phyloP scores from a whole-genome alignment of 2,888 invertebrate genomes.

The Dromius quadrimaculatus region DNA sequence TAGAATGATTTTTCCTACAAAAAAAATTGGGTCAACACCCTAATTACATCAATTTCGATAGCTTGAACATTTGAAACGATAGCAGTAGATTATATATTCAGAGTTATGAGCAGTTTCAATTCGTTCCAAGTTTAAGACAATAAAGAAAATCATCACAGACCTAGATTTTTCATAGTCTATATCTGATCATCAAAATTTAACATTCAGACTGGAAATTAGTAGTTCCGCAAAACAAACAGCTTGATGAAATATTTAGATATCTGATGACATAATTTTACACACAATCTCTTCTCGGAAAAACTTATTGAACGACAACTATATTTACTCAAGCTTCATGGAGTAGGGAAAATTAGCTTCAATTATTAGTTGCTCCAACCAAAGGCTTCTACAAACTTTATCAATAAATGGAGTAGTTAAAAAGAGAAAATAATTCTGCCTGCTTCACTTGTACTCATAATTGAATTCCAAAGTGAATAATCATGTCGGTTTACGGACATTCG shows the following conservation, averaged over 20 bases:
- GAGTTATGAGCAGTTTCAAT: no score
- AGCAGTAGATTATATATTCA: no score
- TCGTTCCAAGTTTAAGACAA: no score
- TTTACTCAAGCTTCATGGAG: slow-evolving; percentile 9
- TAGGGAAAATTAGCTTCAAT: neutral
- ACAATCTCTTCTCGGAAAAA: slow-evolving; percentile 10
- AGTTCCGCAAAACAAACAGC: no score
- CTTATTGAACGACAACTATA: slow-evolving; percentile 26
- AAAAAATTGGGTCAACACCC: neutral
- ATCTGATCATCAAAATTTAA: no score
- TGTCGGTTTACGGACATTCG: slow-evolving; percentile 26
- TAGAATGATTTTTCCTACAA: slow-evolving; percentile 26
- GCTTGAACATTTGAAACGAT: no score
- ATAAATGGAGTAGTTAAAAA: neutral
- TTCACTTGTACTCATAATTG: slow-evolving; percentile 21
- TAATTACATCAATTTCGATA: no score
- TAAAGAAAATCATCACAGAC: no score
- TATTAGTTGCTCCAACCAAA: neutral
- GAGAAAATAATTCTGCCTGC: slow-evolving; percentile 6
- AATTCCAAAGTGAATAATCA: slow-evolving; percentile 19
- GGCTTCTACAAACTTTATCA: neutral
- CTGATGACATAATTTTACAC: slow-evolving; percentile 26
- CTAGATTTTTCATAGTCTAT: no score
- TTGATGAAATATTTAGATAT: slow-evolving; percentile 20
- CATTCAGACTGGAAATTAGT: no score